A percentile compares a stretch with the other conserved stretches of the same genome.
Conservation (phyloP, 2,797 vertebrate species). For the Jordanella pulchra region DNA sequence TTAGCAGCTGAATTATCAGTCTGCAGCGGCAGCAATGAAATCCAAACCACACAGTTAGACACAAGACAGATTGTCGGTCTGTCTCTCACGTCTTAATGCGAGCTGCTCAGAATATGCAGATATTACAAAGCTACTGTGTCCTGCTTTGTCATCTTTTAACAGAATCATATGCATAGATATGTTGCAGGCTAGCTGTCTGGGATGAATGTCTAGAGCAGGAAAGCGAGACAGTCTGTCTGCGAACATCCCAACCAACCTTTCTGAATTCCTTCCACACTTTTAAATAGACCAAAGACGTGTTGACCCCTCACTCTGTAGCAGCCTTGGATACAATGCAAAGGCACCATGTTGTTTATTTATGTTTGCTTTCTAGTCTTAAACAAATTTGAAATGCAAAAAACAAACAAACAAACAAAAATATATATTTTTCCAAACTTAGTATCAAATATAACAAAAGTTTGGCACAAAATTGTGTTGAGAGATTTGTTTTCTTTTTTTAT, state of each 20-base stretch:
- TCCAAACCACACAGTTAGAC: conserved; percentile 15
- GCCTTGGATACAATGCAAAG: conserved; percentile 33
- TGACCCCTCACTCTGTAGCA: conserved; percentile 33
- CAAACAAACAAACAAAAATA: neutral
- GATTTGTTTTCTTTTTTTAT: conserved; percentile 33
- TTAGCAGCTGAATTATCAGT: conserved; percentile 63
- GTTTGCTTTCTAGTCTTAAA: conserved; percentile 5
- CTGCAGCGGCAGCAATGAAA: conserved; percentile 42
- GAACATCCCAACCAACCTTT: conserved; percentile 67
- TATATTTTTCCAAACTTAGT: neutral
- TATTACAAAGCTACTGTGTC: conserved; percentile 5
- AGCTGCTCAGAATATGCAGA: conserved; percentile 8
- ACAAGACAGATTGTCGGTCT: neutral
- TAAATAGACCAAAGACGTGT: conserved; percentile 70
- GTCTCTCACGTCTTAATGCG: neutral
- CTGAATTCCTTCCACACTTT: conserved; percentile 72
- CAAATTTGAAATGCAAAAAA: conserved; percentile 15
- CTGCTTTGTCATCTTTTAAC: conserved; percentile 41
- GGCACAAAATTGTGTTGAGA: neutral
- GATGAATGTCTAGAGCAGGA: conserved; percentile 39
- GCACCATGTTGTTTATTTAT: conserved; percentile 38
- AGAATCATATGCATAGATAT: conserved; percentile 52
- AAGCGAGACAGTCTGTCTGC: conserved; percentile 63
- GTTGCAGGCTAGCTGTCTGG: conserved; percentile 44
- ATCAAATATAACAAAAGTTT: neutral